phyloP scores from a whole-genome alignment of 1,140 invertebrate genomes.

The Bombus affinis region DNA sequence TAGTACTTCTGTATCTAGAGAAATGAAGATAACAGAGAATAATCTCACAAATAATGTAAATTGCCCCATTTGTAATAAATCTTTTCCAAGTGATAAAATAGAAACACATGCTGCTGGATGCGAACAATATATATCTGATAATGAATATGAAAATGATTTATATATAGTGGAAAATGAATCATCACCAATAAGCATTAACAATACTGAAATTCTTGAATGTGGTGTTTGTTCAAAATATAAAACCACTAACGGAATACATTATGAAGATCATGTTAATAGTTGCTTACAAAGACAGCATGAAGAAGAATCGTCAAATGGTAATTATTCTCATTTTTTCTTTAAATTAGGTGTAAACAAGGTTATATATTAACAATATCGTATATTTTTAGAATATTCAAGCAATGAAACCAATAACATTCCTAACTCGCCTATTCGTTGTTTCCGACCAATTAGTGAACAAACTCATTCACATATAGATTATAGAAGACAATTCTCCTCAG shows the following conservation, averaged over 20 bases:
- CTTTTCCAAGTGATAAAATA: constrained; percentile 64
- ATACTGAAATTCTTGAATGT: constrained; percentile 47
- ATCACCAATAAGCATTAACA: constrained; percentile 4
- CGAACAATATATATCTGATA: constrained; percentile 56
- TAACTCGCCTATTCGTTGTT: constrained; percentile 57
- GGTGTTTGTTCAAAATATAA: constrained; percentile 59
- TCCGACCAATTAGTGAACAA: constrained; percentile 60
- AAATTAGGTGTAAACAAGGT: neutral
- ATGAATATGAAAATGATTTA: constrained; percentile 4
- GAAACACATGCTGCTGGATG: constrained; percentile 70
- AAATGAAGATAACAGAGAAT: constrained; percentile 8
- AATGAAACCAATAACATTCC: constrained; percentile 26
- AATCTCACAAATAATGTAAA: constrained; percentile 33
- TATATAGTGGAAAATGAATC: constrained; percentile 25
- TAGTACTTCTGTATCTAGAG: neutral
- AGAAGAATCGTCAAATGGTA: constrained; percentile 26
- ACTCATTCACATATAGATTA: constrained; percentile 64
- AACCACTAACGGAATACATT: constrained; percentile 54
- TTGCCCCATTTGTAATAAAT: constrained; percentile 73
- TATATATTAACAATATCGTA: neutral
- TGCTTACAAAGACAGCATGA: constrained; percentile 51
- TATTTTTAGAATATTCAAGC: constrained; percentile 44
- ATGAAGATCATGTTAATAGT: constrained; percentile 58
- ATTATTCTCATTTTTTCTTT: neutral
- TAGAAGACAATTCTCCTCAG: constrained; percentile 53